These are phyloP conservation scores for Ramphastos sulfuratus DNA, from an alignment of 2,113 vertebrate genomes.

Conservation along the genomic window DNA sequence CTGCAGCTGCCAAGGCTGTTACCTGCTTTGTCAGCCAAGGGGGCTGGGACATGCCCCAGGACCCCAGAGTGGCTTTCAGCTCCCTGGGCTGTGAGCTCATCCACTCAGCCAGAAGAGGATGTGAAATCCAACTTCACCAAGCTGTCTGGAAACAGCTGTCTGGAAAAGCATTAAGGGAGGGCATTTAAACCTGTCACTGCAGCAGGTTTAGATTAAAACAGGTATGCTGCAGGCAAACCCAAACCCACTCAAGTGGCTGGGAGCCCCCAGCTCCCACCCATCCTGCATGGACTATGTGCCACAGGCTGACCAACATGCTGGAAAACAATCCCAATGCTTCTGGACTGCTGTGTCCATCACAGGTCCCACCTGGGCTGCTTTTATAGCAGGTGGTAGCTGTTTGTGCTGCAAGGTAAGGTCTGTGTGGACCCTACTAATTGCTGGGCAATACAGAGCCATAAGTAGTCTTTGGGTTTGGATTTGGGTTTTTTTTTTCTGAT, in stretches of 20 bases:
- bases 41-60: background rate
- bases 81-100: background rate
- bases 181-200: slow-evolving; percentile 17
- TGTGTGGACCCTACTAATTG: background rate
- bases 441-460: background rate
- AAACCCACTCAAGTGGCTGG: background rate
- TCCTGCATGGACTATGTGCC: background rate
- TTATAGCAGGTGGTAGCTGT: background rate
- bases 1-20: background rate
- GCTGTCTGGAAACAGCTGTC: slow-evolving; percentile 50
- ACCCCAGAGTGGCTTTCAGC: rapidly evolving
- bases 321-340: background rate
- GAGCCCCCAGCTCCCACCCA: rapidly evolving
- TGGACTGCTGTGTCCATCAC: background rate
- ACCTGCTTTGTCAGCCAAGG: background rate
- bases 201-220: slow-evolving; percentile 52
- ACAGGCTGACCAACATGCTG: background rate
- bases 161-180: background rate
- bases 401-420: background rate
- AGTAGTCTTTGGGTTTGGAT: background rate
- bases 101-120: background rate
- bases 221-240: background rate
- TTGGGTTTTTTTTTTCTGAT: background rate
- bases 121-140: slow-evolving; percentile 26
- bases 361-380: background rate